A percentile compares a stretch with the other conserved stretches of the same genome.
phyloP scores from a whole-genome alignment of 2,113 vertebrate genomes.

The Vimba vimba region DNA sequence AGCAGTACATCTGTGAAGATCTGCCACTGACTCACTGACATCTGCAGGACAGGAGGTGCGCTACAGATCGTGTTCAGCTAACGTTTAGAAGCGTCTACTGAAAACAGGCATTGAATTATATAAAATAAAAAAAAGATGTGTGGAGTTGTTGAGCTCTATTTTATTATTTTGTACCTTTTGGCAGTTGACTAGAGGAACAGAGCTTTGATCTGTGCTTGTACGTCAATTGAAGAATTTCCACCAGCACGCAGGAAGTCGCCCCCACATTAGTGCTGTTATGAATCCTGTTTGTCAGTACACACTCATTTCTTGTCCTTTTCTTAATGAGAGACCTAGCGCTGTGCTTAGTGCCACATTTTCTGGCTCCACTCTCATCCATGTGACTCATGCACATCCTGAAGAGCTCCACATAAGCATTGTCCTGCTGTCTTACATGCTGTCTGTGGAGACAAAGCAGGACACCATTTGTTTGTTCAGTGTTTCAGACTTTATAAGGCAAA shows the following conservation, averaged over 20 bases:
- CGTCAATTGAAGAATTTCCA: not conserved
- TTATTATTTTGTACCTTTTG: not conserved
- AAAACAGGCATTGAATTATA: not conserved
- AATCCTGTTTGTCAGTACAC: not conserved
- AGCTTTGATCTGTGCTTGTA: not conserved
- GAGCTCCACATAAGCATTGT: slow-evolving; percentile 39
- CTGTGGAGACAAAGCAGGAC: slow-evolving; percentile 47
- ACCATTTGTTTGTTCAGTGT: slow-evolving; percentile 61
- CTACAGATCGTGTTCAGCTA: not conserved
- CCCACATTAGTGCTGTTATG: not conserved
- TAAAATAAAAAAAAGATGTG: not conserved
- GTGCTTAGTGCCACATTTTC: slow-evolving; percentile 13
- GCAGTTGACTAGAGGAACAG: not conserved
- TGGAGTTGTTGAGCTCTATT: not conserved
- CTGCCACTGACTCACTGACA: not conserved
- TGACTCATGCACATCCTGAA: slow-evolving; percentile 21
- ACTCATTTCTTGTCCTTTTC: not conserved
- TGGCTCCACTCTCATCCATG: slow-evolving; percentile 28
- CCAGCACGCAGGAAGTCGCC: slow-evolving; percentile 7
- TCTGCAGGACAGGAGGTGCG: not conserved
- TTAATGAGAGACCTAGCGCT: slow-evolving; percentile 20
- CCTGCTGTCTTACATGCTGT: slow-evolving; percentile 35
- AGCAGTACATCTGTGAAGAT: not conserved
- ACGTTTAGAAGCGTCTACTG: not conserved
- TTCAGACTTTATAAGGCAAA: slow-evolving; percentile 63